phyloP scores from a whole-genome alignment of 2,113 vertebrate species.

The Danionella cerebrum region DNA sequence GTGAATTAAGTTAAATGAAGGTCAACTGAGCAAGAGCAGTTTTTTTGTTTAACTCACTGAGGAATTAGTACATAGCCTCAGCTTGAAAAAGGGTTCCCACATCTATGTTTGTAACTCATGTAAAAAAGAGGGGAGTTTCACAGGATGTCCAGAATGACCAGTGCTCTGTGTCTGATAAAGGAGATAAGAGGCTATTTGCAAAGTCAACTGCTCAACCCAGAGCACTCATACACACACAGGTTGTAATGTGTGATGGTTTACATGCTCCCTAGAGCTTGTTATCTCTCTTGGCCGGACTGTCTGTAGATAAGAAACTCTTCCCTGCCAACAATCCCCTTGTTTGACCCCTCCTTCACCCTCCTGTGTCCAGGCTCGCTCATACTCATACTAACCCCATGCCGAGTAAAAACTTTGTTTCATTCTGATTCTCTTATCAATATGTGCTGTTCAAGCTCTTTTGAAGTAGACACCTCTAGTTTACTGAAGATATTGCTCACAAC shows the following conservation, averaged over 20 bases:
- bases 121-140: neutral
- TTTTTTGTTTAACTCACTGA: too few species aligned
- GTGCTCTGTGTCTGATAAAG: slow-evolving; percentile 20
- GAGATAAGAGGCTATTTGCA: slow-evolving; percentile 20
- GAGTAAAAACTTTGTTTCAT: neutral
- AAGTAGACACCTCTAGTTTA: too few species aligned
- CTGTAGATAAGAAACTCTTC: slow-evolving; percentile 30
- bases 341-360: neutral
- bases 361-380: neutral
- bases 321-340: slow-evolving; percentile 10
- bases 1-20: too few species aligned
- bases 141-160: slow-evolving; percentile 11
- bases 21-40: too few species aligned
- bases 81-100: neutral
- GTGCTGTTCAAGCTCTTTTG: too few species aligned
- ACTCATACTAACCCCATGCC: neutral
- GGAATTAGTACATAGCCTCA: too few species aligned
- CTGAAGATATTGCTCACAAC: too few species aligned
- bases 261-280: slow-evolving; percentile 29
- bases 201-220: slow-evolving; percentile 25
- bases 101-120: neutral
- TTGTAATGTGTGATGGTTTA: slow-evolving; percentile 23
- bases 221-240: slow-evolving; percentile 1
- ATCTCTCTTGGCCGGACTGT: slow-evolving; percentile 35
- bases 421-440: too few species aligned